Evolutionary conservation across 1,140 invertebrate genomes (phyloP).

Genomic region (Bombyx mori): ASM3026992v2 NC_085129.1:6491501-6492000

Average conservation of each 20-base stretch:
- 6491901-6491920: conserved; percentile 24
- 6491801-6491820: conserved; percentile 54
- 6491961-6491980: conserved; percentile 1
- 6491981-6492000: neutral
- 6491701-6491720: conserved; percentile 16
- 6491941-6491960: neutral
- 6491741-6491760: conserved; percentile 50
- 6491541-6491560: no score
- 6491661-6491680: no score
- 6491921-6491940: conserved; percentile 3
- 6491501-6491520: no score
- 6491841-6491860: conserved; percentile 48
- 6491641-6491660: no score
- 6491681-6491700: neutral
- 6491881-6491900: conserved; percentile 32
- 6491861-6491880: conserved; percentile 29
- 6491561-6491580: no score
- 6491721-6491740: conserved; percentile 26
- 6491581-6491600: no score
- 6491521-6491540: no score
- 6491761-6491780: conserved; percentile 50
- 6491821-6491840: conserved; percentile 64
- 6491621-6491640: no score
- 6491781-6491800: conserved; percentile 50
- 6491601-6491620: no score